Percentiles rank a stretch among this genome's conserved stretches.
These are phyloP conservation scores for Meiosimyza decipiens DNA, from an alignment of 2,888 invertebrate genomes.

Conservation along the genomic window DNA sequence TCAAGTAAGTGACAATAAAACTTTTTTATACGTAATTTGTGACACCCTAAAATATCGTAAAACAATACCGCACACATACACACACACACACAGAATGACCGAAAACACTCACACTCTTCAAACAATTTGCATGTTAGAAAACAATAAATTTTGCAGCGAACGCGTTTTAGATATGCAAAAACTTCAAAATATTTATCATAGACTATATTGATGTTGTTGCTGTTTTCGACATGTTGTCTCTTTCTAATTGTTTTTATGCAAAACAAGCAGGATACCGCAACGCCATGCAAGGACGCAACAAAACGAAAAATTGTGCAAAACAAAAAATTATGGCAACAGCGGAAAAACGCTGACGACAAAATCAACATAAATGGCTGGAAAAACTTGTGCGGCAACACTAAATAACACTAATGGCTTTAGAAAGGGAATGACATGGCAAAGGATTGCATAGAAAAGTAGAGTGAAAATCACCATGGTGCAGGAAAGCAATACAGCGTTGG, in stretches of 20 bases:
- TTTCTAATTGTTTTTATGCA: constrained; percentile 25
- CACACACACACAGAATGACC: not conserved
- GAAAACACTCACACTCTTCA: not conserved
- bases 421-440: too few relatives aligned
- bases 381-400: too few relatives aligned
- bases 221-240: constrained; percentile 2
- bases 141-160: constrained; percentile 21
- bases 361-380: too few relatives aligned
- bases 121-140: not conserved
- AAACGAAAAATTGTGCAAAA: not conserved
- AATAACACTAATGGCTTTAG: too few relatives aligned
- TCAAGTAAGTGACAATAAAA: too few relatives aligned
- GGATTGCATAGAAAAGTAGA: too few relatives aligned
- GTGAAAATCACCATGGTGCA: too few relatives aligned
- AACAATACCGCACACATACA: not conserved
- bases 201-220: constrained; percentile 3
- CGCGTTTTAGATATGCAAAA: constrained; percentile 30
- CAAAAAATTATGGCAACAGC: too few relatives aligned
- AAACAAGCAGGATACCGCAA: not conserved
- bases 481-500: too few relatives aligned
- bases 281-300: not conserved
- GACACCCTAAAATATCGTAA: too few relatives aligned
- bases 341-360: too few relatives aligned
- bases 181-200: constrained; percentile 24
- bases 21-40: too few relatives aligned